Evolutionary conservation across 2,888 invertebrate genomes (phyloP), one percentile per base, ranked within the genome.

Genomic region (Allacma fusca): DNA sequence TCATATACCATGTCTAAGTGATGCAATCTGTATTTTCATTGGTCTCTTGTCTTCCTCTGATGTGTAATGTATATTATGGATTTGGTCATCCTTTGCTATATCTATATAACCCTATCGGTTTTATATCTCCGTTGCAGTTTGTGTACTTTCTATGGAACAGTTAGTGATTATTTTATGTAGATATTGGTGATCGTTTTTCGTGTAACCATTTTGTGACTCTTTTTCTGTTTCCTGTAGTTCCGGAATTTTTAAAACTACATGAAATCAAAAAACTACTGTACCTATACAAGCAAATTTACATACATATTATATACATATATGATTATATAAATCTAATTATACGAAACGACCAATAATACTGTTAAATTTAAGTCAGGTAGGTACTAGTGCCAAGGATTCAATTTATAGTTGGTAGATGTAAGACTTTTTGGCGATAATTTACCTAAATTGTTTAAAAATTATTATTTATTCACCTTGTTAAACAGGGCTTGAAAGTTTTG

Each of bases 11-110:
- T 16, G 5, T 5, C 50, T n/a, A 2, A 12, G 16, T 50, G 9
- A 34, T 34, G 34, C 50, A 16, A 50, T 50, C 1, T 50, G n/a
- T 50, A 50, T 50, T 50, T 50, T 50, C 9, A 34, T 50, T 50
- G 50, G 50, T 50, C 50, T 50, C 50, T n/a, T 50, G 50, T 50
- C 50, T 50, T 50, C 50, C n/a, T 40, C 40, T 50, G 50, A 13
- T 50, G 7, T 50, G 16, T 50, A n/a, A n/a, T 34, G 5, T 7
- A 9, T 34, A 34, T 4, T 34, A 34, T 7, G 34, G 34, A 34
- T 34, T 34, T 9, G 34, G 34, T 34, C 34, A 34, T n/a, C 34
- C 9, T 34, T 34, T 4, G 34, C 34, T 34, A 9, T 34, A n/a
- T n/a, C n/a, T n/a, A 7, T 34, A 34, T 7, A 34, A 34, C 34